These are phyloP conservation scores for Gymnopithys bicolor DNA, from an alignment of 2,797 vertebrate species.

Conservation along the genomic window DNA sequence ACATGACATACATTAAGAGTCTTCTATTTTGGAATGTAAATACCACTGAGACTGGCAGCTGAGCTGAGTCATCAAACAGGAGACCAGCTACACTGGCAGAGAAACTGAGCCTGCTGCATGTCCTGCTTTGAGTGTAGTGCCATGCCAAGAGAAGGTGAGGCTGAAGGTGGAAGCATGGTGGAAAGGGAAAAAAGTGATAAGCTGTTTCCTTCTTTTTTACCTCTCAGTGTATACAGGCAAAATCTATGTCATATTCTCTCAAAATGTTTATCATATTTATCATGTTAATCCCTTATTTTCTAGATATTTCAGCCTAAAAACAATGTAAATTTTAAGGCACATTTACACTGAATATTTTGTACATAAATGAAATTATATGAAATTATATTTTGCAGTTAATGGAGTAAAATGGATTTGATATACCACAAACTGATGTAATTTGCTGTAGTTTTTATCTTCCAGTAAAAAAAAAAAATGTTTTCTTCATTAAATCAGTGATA, in stretches of 20 bases:
- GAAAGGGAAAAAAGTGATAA: background rate
- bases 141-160: background rate
- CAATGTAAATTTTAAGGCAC: background rate
- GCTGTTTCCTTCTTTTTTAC: background rate
- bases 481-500: background rate
- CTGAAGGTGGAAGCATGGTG: background rate
- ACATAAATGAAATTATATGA: background rate
- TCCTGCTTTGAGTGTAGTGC: background rate
- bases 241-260: background rate
- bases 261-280: accelerated
- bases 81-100: background rate
- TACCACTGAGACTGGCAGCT: background rate
- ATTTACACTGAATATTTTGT: background rate
- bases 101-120: background rate
- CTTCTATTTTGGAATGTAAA: constrained; percentile 16
- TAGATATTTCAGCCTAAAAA: background rate
- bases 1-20: background rate
- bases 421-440: background rate
- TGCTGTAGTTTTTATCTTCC: background rate
- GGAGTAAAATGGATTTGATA: background rate
- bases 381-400: background rate
- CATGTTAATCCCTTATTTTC: background rate
- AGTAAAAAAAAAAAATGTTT: background rate
- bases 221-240: background rate
- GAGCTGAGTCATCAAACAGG: background rate